Evolutionary conservation across 2,113 vertebrate genomes (phyloP).

Genomic region (Orycteropus afer): DNA sequence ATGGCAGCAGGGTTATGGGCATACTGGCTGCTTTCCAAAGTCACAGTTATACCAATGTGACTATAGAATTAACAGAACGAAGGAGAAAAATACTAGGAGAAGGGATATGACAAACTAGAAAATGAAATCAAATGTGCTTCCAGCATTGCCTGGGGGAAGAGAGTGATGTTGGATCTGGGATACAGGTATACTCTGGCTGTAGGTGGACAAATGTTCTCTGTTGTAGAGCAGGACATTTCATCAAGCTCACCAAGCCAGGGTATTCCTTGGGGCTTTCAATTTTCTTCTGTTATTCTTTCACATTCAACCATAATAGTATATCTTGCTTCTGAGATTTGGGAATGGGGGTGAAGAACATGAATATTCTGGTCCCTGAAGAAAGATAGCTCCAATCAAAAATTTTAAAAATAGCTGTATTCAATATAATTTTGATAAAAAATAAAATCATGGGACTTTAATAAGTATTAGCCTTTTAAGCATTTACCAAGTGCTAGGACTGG

Average conservation of each 20-base stretch:
- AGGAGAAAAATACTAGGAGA: neutral
- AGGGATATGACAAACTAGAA: neutral
- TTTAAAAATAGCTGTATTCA: neutral
- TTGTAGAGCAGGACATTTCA: neutral
- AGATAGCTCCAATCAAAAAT: neutral
- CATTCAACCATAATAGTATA: neutral
- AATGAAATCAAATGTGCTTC: neutral
- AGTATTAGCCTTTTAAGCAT: neutral
- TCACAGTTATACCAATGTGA: neutral
- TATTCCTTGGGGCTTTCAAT: neutral
- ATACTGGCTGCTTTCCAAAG: neutral
- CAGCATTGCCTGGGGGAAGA: neutral
- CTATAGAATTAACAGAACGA: neutral
- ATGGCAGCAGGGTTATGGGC: neutral
- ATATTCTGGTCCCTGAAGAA: neutral
- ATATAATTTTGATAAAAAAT: neutral
- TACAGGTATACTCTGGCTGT: fast-evolving
- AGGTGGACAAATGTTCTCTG: neutral
- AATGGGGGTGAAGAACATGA: neutral
- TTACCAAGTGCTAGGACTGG: neutral
- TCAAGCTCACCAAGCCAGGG: neutral
- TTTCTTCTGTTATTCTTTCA: constrained; percentile 48
- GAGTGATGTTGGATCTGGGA: neutral
- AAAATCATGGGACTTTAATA: neutral
- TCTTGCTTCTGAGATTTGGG: constrained; percentile 1